A percentile compares a stretch with the other conserved stretches of the same genome.
Conservation (phyloP, 2,797 vertebrate species). For the Semotilus atromaculatus region DNA sequence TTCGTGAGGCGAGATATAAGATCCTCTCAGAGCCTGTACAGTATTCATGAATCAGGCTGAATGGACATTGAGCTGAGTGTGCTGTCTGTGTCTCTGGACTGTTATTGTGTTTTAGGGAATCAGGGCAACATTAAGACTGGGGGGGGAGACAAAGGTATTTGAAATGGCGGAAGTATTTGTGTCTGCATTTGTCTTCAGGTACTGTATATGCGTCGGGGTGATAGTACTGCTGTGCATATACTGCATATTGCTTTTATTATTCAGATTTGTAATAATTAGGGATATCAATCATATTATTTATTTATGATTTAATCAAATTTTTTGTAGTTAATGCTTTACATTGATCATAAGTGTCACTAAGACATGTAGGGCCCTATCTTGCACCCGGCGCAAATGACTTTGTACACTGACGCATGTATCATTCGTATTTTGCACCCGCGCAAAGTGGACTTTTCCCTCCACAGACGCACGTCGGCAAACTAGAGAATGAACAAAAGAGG, state of each 20-base stretch:
- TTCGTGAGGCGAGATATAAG: not conserved
- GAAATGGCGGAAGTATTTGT: not conserved
- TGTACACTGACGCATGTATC: too few relatives aligned
- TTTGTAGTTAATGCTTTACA: not conserved
- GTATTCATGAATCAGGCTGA: constrained; percentile 28
- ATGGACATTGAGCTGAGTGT: constrained; percentile 10
- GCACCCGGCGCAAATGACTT: too few relatives aligned
- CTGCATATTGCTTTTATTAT: not conserved
- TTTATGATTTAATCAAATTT: not conserved
- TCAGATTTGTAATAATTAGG: not conserved
- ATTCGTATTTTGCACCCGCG: too few relatives aligned
- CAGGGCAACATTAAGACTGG: not conserved
- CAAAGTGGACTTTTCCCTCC: too few relatives aligned
- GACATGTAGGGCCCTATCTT: too few relatives aligned
- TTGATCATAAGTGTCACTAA: not conserved
- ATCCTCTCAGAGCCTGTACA: not conserved
- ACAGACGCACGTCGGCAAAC: too few relatives aligned
- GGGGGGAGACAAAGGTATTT: too few relatives aligned
- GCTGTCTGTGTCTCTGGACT: constrained; percentile 12
- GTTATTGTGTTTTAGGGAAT: constrained; percentile 28
- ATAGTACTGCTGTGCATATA: not conserved
- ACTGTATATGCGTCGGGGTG: not conserved
- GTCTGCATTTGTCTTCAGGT: not conserved
- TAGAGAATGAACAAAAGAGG: too few relatives aligned
- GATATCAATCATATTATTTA: not conserved